Evolutionary conservation across 1,140 invertebrate species (phyloP).

Genomic region (Saccostrea glomerata): DNA sequence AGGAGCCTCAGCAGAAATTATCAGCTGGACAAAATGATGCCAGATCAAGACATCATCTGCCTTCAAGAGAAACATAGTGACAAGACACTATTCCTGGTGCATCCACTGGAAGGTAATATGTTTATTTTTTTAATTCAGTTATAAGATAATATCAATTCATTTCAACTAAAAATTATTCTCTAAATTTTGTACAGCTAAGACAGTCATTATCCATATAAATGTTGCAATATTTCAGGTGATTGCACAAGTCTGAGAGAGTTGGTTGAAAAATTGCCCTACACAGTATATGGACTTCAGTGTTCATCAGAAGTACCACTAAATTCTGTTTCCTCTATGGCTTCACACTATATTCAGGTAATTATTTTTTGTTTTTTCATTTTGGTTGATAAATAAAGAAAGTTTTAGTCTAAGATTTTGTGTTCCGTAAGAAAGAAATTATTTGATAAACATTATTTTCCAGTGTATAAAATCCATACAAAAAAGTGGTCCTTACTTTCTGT

Average conservation of each 20-base stretch:
- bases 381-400: no score
- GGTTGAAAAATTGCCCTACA: conserved; percentile 65
- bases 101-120: conserved; percentile 94
- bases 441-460: conserved; percentile 66
- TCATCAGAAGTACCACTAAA: conserved; percentile 86
- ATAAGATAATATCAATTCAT: no score
- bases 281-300: conserved; percentile 96
- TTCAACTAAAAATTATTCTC: no score
- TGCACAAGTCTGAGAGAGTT: conserved; percentile 45
- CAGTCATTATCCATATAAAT: conserved; percentile 80
- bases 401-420: no score
- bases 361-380: no score
- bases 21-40: conserved; percentile 31
- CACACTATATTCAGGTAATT: conserved; percentile 86
- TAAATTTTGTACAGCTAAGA: no score
- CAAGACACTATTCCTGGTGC: conserved; percentile 86
- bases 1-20: background rate
- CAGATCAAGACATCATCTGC: conserved; percentile 64
- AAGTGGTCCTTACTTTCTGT: conserved; percentile 90
- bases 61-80: conserved; percentile 78
- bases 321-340: conserved; percentile 88
- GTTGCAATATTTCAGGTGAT: conserved; percentile 27
- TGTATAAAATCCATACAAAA: conserved; percentile 89
- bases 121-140: background rate
- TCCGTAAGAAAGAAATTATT: background rate